A percentile compares a stretch with the other conserved stretches of the same genome.
These are phyloP conservation scores for Lasioglossum leucozonium DNA, from an alignment of 2,888 invertebrate genomes.

Conservation along the genomic window DNA sequence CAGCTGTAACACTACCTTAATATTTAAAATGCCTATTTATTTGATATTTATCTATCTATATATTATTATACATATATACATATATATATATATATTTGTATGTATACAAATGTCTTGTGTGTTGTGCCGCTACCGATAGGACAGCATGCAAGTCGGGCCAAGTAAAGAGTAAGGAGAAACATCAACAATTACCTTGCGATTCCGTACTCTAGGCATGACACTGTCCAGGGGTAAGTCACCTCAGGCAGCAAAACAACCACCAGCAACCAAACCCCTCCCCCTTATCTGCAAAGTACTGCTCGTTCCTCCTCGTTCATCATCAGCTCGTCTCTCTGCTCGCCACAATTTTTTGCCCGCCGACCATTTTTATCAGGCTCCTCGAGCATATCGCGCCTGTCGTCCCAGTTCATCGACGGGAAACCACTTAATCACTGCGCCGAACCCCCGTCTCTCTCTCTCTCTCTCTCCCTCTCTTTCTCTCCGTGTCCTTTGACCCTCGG, in stretches of 20 bases:
- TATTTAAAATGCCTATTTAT: slow-evolving; percentile 49
- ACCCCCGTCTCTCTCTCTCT: slow-evolving; percentile 22
- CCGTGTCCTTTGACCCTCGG: not conserved
- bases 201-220: slow-evolving; percentile 84
- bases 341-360: slow-evolving; percentile 47
- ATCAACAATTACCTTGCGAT: slow-evolving; percentile 83
- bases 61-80: slow-evolving; percentile 4
- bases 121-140: slow-evolving; percentile 84
- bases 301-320: slow-evolving; percentile 68
- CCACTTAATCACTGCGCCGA: slow-evolving; percentile 28
- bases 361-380: slow-evolving; percentile 55
- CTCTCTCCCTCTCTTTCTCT: too few species aligned
- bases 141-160: slow-evolving; percentile 85
- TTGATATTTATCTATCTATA: slow-evolving; percentile 41
- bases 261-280: slow-evolving; percentile 15
- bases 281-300: slow-evolving; percentile 56
- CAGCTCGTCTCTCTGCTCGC: slow-evolving; percentile 57
- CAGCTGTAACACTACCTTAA: slow-evolving; percentile 33
- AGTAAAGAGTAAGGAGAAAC: slow-evolving; percentile 84
- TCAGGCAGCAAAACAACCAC: slow-evolving; percentile 78
- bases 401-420: slow-evolving; percentile 19
- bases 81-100: slow-evolving; percentile 67
- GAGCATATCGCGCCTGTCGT: slow-evolving; percentile 8
- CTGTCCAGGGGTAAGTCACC: slow-evolving; percentile 84
- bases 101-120: slow-evolving; percentile 83